phyloP scores from a whole-genome alignment of 1,140 invertebrate species.

The Eufriesea mexicana region DNA sequence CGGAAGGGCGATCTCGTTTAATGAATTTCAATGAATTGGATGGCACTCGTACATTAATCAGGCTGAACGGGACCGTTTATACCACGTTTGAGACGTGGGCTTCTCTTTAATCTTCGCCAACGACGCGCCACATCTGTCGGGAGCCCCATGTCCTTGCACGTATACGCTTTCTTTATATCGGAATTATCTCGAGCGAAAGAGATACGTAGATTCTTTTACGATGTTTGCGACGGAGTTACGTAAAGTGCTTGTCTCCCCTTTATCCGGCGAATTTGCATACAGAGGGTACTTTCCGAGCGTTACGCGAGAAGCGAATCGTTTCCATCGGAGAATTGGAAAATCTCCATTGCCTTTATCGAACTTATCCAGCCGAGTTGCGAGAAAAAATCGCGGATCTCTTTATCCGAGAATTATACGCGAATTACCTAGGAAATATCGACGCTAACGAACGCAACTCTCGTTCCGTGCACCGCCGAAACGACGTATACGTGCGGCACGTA shows the following conservation, averaged over 20 bases:
- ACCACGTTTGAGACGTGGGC: background rate
- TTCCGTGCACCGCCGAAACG: background rate
- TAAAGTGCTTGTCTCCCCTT: background rate
- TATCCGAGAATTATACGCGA: background rate
- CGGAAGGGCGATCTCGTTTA: constrained; percentile 4
- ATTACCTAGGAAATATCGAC: background rate
- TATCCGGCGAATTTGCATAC: background rate
- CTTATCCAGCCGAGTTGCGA: no score
- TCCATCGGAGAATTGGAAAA: background rate
- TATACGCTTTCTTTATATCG: no score
- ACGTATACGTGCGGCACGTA: no score
- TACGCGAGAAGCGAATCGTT: background rate
- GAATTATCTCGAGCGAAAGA: background rate
- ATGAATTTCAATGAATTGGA: constrained; percentile 45
- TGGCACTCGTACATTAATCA: constrained; percentile 15
- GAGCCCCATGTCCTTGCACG: background rate
- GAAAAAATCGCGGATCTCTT: no score
- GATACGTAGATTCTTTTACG: background rate
- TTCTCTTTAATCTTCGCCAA: background rate
- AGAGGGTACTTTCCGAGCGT: background rate
- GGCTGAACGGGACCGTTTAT: background rate
- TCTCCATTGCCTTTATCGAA: background rate
- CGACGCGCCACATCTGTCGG: no score
- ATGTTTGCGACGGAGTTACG: background rate
- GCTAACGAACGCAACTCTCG: background rate